Base-by-base conservation (phyloP, 2,113 vertebrate genomes). In the Cebidichthys violaceus region DNA sequence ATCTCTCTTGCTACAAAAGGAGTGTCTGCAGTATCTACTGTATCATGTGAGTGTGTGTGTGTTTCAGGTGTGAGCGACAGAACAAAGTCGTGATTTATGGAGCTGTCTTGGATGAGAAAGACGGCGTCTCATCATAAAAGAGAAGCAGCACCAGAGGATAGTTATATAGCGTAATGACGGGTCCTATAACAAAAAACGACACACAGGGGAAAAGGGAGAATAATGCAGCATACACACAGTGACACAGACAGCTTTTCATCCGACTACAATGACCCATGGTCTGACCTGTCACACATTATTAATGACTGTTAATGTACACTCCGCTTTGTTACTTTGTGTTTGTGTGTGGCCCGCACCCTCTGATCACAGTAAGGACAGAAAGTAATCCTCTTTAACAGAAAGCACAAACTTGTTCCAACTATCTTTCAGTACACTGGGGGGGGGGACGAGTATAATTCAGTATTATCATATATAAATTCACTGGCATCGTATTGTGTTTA, bases 291-390 rank as follows among this genome's bases (percentile, higher is more conserved):
- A 93, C 57, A 67, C 50, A 85, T 91, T 91, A 93, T 94, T 92
- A 92, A 94, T 94, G 93, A 92, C 78, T 69, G 88, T 82, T 91
- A 86, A 92, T 88, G 80, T 86, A 91, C 81, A 91, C 81, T 89
- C 84, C 35, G 24, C 88, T 92, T 90, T 91, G 88, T 90, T 77
- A 72, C 47, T 47, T 57, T 86, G 72, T 41, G 52, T 70, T 74
- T 84, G 59, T 61, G 55, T 86, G 62, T 68, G 71, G 78, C 89
- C 85, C 60, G 47, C 88, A 47, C 88, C 86, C 87, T 88, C 72
- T 45, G 61, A 85, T 83, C 73, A 80, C 9, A 69, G 50, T 3
- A 71, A 43, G 59, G 62, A 14, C 47, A n/a, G 39, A 65, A 77
- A 72, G 45, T 35, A 55, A 83, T 85, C 50, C 20, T 60, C 31